phyloP scores from a whole-genome alignment of 2,113 vertebrate species.

The Heterochromis multidens region DNA sequence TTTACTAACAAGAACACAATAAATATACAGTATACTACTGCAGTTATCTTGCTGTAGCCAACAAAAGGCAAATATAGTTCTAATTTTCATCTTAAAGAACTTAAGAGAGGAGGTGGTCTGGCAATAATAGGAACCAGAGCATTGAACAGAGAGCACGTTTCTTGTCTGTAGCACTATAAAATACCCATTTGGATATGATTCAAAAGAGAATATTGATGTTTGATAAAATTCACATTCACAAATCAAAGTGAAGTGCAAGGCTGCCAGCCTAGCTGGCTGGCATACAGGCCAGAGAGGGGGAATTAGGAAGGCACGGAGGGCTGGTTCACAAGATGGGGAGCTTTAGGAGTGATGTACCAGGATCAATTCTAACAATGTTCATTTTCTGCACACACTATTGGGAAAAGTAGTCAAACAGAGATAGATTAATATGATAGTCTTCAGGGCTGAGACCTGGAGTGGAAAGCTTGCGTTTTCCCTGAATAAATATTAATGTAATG shows the following conservation, averaged over 20 bases:
- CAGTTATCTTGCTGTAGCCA: neutral
- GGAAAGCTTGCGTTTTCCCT: neutral
- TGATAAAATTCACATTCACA: conserved; percentile 61
- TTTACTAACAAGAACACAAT: neutral
- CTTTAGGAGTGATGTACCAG: conserved; percentile 17
- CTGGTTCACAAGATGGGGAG: conserved; percentile 37
- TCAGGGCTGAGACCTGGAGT: neutral
- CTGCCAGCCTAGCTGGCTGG: conserved; percentile 25
- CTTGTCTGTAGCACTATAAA: conserved; percentile 42
- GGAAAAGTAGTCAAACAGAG: neutral
- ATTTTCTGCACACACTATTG: conserved; percentile 27
- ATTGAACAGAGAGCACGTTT: neutral
- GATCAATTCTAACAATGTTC: conserved; percentile 56
- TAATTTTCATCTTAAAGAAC: conserved; percentile 11
- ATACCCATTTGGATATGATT: conserved; percentile 53
- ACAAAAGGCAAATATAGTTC: neutral
- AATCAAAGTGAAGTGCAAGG: conserved; percentile 55
- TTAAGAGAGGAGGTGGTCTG: neutral
- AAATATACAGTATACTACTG: neutral
- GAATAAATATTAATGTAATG: conserved; percentile 4
- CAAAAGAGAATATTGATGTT: conserved; percentile 63
- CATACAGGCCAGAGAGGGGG: neutral
- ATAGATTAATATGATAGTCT: conserved; percentile 31
- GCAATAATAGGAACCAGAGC: neutral
- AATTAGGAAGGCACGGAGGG: conserved; percentile 3